Conservation (phyloP, 2,888 invertebrate genomes). For the Lasioglossum malachurum region DNA sequence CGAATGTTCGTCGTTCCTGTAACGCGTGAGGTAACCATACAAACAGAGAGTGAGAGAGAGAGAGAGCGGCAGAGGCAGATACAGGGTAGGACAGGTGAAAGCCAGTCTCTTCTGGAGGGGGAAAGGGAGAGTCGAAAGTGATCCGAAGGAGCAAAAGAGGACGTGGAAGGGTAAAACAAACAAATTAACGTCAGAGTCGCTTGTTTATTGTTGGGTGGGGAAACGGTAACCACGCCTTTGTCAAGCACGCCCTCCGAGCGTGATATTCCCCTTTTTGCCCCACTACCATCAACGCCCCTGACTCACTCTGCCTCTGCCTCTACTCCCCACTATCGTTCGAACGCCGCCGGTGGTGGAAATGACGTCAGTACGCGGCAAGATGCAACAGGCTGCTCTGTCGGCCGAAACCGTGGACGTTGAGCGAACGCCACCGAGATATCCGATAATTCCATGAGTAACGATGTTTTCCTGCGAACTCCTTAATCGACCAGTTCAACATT, state of each 20-base stretch:
- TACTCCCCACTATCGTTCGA: conserved; percentile 50
- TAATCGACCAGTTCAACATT: not conserved
- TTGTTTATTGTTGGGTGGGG: conserved; percentile 84
- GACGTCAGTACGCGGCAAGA: conserved; percentile 79
- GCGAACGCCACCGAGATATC: conserved; percentile 33
- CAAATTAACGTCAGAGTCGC: conserved; percentile 82
- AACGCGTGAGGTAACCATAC: not conserved
- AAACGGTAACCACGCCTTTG: conserved; percentile 83
- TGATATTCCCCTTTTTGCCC: conserved; percentile 72
- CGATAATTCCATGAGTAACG: conserved; percentile 5
- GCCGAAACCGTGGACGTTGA: conserved; percentile 45
- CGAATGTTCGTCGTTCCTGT: not conserved
- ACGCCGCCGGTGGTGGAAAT: conserved; percentile 69
- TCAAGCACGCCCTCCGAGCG: conserved; percentile 82
- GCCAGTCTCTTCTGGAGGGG: conserved; percentile 17
- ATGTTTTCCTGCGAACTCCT: not conserved
- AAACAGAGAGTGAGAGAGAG: not conserved
- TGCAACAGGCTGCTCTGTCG: conserved; percentile 83
- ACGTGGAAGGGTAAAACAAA: conserved; percentile 78
- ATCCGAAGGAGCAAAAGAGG: conserved; percentile 49
- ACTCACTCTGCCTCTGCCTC: conserved; percentile 58
- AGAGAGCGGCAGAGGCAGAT: not conserved
- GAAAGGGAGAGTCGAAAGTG: conserved; percentile 18
- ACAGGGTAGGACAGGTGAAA: conserved; percentile 53
- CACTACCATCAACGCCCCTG: conserved; percentile 74